Evolutionary conservation across 2,888 invertebrate species (phyloP).

Genomic region (Tipula confusa): DNA sequence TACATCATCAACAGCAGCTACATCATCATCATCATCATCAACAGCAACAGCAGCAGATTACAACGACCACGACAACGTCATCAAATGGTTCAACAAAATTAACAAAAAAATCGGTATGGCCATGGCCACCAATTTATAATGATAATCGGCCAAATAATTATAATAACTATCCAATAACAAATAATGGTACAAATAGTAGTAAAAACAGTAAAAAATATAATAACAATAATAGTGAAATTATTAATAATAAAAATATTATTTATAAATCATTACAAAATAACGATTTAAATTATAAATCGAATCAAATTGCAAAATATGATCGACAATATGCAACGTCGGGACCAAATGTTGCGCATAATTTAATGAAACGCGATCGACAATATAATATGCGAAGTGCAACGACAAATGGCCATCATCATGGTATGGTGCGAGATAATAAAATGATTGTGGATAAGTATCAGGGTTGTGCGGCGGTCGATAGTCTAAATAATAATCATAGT

Average conservation of each 20-base stretch:
- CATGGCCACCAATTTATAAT: background rate
- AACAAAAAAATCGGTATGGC: constrained; percentile 27
- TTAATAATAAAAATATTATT: background rate
- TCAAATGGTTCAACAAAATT: constrained; percentile 20
- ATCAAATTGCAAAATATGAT: background rate
- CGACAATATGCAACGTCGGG: background rate
- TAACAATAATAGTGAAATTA: background rate
- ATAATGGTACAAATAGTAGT: background rate
- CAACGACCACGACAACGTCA: background rate
- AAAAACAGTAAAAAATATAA: constrained; percentile 21
- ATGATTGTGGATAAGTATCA: background rate
- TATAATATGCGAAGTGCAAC: background rate
- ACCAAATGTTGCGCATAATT: background rate
- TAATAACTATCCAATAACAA: background rate
- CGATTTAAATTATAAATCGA: constrained; percentile 4
- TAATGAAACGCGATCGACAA: background rate
- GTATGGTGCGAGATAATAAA: background rate
- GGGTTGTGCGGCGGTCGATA: background rate
- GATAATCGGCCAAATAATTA: background rate
- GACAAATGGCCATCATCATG: background rate
- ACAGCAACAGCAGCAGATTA: too few relatives aligned
- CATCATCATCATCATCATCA: background rate
- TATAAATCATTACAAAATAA: constrained; percentile 28
- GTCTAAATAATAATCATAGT: background rate
- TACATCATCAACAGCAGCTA: background rate